Base-by-base conservation (phyloP, 2,797 vertebrate genomes). In the Enteromius anoplus region DNA sequence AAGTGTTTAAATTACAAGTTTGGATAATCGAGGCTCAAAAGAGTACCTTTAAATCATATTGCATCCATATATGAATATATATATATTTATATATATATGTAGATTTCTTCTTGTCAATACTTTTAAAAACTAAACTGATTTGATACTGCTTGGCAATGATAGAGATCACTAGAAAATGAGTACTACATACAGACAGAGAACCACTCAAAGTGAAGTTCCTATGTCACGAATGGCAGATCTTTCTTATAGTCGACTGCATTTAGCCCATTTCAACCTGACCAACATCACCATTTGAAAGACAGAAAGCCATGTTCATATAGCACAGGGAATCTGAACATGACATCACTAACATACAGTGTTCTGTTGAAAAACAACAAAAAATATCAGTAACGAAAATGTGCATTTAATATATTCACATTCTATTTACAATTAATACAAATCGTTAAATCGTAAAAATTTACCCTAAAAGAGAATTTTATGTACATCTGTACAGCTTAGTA, bases 371-470 rank as follows among this genome's bases (percentile, higher is more conserved):
- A 37, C 2, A 40, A 42, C 51, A 89, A 26, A n/a, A 42, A 70
- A 37, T 29, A 42, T 71, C 87, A 90, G 81, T 86, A 86, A 89
- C 78, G 86, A 86, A 90, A 89, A 91, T 93, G 92, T 94, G 93
- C 92, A 93, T 93, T 92, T 93, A 92, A 92, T 94, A 92, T 94
- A 93, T 94, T 95, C 93, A 95, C 88, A 89, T 90, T 91, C 64
- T 88, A 90, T 93, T 92, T 93, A 93, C 91, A 93, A 92, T 93
- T 93, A 86, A 94, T 95, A 96, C 92, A 96, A 95, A 94, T 93
- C 37, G 92, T 93, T 92, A 91, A 93, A 92, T 90, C 91, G 92
- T 95, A 96, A 90, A 95, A 95, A 95, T 93, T 91, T 92, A 94
- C 93, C 93, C 92, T 93, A 93, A 94, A 94, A 94, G 94, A 95